A percentile compares a stretch with the other conserved stretches of the same genome.
phyloP scores from a whole-genome alignment of 2,113 vertebrate genomes.

The Nansenia antarctica region DNA sequence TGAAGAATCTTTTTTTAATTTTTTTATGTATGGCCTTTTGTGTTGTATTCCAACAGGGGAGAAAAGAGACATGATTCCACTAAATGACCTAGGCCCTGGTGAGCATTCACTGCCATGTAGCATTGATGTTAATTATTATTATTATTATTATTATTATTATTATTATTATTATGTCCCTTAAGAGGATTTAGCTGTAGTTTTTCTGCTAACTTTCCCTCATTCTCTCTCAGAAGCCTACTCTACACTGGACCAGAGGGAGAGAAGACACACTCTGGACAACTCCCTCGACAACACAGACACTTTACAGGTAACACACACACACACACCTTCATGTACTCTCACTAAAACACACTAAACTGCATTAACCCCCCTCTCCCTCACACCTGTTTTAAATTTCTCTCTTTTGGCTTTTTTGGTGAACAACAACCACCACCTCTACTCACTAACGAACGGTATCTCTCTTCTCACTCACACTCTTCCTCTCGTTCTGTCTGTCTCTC shows the following conservation, averaged over 20 bases:
- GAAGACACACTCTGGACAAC: constrained; percentile 87
- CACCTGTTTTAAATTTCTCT: constrained; percentile 24
- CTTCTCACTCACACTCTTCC: constrained; percentile 47
- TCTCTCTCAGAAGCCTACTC: constrained; percentile 80
- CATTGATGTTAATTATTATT: too few species aligned
- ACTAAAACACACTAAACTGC: constrained; percentile 4
- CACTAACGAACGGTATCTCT: constrained; percentile 25
- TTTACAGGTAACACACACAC: constrained; percentile 76
- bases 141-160: too few species aligned
- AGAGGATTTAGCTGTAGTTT: too few species aligned
- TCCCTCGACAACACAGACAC: constrained; percentile 83
- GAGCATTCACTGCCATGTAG: constrained; percentile 46
- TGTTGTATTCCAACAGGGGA: constrained; percentile 76
- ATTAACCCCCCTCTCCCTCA: constrained; percentile 48
- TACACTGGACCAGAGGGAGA: constrained; percentile 89
- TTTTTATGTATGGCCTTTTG: constrained; percentile 27
- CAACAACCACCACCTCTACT: constrained; percentile 25
- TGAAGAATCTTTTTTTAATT: too few species aligned
- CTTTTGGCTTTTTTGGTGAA: constrained; percentile 12
- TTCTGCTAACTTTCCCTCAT: background rate
- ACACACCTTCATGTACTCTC: background rate
- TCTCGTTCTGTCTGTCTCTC: constrained; percentile 46
- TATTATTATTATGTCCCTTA: too few species aligned
- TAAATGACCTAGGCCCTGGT: constrained; percentile 93
- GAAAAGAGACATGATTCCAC: constrained; percentile 91